phyloP scores from a whole-genome alignment of 2,888 invertebrate genomes.

The Lathronympha strigana region DNA sequence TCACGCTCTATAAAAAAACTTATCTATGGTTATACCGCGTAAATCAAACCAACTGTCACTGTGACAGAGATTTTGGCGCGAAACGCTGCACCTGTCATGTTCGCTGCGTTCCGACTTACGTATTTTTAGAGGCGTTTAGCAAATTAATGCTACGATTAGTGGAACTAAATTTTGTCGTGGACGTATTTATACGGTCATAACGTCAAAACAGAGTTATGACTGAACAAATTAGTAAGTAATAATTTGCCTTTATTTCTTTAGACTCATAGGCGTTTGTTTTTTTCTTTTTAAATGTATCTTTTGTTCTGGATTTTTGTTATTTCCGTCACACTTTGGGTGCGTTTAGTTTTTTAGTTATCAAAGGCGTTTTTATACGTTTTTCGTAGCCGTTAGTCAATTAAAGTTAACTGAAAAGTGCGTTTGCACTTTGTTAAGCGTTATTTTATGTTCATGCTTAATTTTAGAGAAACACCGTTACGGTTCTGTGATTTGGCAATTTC shows the following conservation, averaged over 20 bases:
- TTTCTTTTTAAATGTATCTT: conserved; percentile 48
- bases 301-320: conserved; percentile 47
- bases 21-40: conserved; percentile 61
- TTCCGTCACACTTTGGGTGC: conserved; percentile 42
- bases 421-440: conserved; percentile 17
- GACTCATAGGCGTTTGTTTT: conserved; percentile 44
- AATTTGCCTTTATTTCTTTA: conserved; percentile 53
- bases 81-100: conserved; percentile 55
- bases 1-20: conserved; percentile 54
- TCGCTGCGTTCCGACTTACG: conserved; percentile 47
- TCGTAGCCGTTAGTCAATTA: conserved; percentile 50
- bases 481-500: background rate
- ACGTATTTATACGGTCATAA: conserved; percentile 63
- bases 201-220: conserved; percentile 46
- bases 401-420: conserved; percentile 42
- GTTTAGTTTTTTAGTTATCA: conserved; percentile 33
- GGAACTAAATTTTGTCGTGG: conserved; percentile 57
- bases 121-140: conserved; percentile 62
- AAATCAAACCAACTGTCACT: conserved; percentile 67
- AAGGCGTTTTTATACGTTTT: conserved; percentile 46
- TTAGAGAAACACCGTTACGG: conserved; percentile 5
- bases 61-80: conserved; percentile 74
- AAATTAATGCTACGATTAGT: conserved; percentile 55
- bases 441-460: conserved; percentile 16
- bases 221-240: conserved; percentile 45